Conservation (phyloP, 2,888 invertebrate species). For the Pinctada fucata region DNA sequence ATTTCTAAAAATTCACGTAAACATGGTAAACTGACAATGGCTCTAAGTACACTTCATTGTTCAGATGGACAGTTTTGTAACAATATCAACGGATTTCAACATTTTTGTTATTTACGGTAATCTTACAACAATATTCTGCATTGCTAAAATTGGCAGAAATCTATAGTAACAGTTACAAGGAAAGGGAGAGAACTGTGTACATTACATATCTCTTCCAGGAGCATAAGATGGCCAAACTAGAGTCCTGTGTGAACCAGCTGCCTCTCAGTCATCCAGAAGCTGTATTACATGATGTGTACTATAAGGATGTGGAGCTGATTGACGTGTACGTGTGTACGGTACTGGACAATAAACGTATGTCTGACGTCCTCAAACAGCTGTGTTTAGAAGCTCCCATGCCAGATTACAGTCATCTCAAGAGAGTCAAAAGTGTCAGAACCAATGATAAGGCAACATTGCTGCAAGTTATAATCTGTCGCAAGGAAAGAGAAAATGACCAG, state of each 20-base stretch:
- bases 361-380: constrained; percentile 34
- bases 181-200: no score
- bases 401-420: constrained; percentile 45
- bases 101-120: no score
- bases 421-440: constrained; percentile 38
- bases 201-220: no score
- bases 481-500: not conserved
- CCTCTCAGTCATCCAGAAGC: constrained; percentile 20
- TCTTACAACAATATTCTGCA: no score
- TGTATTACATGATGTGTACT: constrained; percentile 27
- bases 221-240: no score
- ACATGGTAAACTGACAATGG: no score
- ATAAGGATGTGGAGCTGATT: constrained; percentile 22
- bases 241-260: not conserved
- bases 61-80: no score
- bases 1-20: no score
- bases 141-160: no score
- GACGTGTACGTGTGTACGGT: constrained; percentile 29
- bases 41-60: no score
- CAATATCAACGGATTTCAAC: no score
- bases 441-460: constrained; percentile 13
- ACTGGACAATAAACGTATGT: constrained; percentile 23
- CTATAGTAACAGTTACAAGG: no score
- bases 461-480: constrained; percentile 21
- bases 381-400: constrained; percentile 40